A percentile compares a stretch with the other conserved stretches of the same genome.
These are phyloP conservation scores for Athripsodes cinereus DNA, from an alignment of 2,888 invertebrate species.

Conservation along the genomic window DNA sequence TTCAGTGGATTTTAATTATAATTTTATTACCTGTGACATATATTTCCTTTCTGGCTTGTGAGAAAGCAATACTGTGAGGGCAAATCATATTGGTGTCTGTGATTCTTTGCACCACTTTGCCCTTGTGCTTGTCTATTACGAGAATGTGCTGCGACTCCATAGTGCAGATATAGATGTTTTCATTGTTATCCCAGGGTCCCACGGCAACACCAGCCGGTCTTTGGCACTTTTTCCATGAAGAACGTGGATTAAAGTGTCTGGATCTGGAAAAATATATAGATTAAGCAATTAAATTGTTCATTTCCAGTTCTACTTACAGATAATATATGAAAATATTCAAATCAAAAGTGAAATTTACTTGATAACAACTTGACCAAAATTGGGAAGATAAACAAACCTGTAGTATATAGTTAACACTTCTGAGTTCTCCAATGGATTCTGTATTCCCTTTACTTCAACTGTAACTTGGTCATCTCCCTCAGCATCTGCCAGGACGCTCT, in stretches of 20 bases:
- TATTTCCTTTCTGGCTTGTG: slow-evolving; percentile 50
- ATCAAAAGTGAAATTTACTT: no score
- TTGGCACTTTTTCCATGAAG: slow-evolving; percentile 51
- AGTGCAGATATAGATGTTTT: slow-evolving; percentile 52
- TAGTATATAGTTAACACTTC: slow-evolving; percentile 46
- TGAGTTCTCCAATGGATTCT: slow-evolving; percentile 48
- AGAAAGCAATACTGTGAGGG: slow-evolving; percentile 57
- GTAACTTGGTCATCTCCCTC: slow-evolving; percentile 48
- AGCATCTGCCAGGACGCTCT: slow-evolving; percentile 41
- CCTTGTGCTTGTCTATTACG: slow-evolving; percentile 44
- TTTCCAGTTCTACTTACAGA: no score
- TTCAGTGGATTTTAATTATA: no score
- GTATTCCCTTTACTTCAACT: slow-evolving; percentile 36
- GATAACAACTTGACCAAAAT: no score
- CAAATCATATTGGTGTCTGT: slow-evolving; percentile 54
- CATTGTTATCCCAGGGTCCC: slow-evolving; percentile 55
- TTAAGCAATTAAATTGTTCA: no score
- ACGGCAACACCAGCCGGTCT: slow-evolving; percentile 64
- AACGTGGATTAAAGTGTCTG: slow-evolving; percentile 48
- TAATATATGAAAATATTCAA: no score
- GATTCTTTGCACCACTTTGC: slow-evolving; percentile 48
- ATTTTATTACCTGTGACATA: slow-evolving; percentile 49
- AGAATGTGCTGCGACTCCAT: slow-evolving; percentile 59
- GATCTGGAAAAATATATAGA: slow-evolving; percentile 37
- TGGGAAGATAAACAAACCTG: no score